These are phyloP conservation scores for Aphelenchoides besseyi DNA, from an alignment of 1,140 invertebrate genomes.

Conservation along the genomic window DNA sequence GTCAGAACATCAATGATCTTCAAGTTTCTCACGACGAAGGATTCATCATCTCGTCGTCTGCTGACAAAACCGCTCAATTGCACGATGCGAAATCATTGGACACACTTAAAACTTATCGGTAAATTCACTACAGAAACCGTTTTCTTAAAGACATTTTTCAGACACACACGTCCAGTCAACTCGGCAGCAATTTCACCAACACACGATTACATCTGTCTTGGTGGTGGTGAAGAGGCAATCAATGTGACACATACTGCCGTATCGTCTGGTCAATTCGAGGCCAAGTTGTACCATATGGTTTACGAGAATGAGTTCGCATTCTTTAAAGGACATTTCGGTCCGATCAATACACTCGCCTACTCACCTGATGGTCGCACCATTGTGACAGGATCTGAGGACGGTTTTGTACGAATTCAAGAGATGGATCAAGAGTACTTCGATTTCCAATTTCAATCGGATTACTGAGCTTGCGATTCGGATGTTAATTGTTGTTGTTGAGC, in stretches of 20 bases:
- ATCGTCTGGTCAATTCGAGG: constrained; percentile 93
- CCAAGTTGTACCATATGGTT: constrained; percentile 94
- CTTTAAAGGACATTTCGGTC: constrained; percentile 93
- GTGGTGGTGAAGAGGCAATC: constrained; percentile 62
- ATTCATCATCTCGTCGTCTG: constrained; percentile 57
- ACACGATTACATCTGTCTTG: constrained; percentile 60
- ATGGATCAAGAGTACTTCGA: constrained; percentile 96
- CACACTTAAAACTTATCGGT: constrained; percentile 59
- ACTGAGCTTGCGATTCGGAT: constrained; percentile 25
- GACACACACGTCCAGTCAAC: constrained; percentile 61
- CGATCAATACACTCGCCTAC: constrained; percentile 96
- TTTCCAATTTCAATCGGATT: constrained; percentile 78
- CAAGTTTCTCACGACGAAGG: constrained; percentile 57
- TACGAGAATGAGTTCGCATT: constrained; percentile 98
- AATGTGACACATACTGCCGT: constrained; percentile 93
- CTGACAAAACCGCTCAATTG: constrained; percentile 58
- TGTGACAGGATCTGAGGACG: constrained; percentile 95
- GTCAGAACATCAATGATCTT: constrained; percentile 52
- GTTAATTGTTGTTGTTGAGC: constrained; percentile 13
- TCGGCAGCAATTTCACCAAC: constrained; percentile 61
- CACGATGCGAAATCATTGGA: constrained; percentile 52
- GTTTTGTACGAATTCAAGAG: constrained; percentile 89
- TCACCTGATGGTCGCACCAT: constrained; percentile 91
- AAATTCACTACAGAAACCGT: constrained; percentile 8
- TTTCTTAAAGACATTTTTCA: constrained; percentile 24